phyloP scores from a whole-genome alignment of 1,140 invertebrate genomes.

The Spodoptera frugiperda region DNA sequence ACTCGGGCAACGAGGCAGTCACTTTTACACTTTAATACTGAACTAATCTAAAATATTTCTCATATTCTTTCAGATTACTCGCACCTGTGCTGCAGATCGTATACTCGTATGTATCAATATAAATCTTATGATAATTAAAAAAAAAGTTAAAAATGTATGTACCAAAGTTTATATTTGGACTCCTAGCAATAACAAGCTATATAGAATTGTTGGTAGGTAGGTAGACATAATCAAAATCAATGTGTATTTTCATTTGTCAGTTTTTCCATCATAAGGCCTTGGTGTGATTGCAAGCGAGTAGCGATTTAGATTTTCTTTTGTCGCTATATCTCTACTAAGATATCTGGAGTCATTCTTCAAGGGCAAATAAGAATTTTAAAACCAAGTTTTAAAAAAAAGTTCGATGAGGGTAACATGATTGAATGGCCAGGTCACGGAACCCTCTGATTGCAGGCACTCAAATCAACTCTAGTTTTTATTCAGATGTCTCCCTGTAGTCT shows the following conservation, averaged over 20 bases:
- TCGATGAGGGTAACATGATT: no score
- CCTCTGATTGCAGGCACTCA: no score
- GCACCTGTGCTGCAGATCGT: constrained; percentile 22
- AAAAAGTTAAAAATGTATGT: constrained; percentile 49
- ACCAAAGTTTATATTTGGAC: constrained; percentile 67
- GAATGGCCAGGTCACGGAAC: no score
- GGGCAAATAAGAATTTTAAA: no score
- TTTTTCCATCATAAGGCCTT: constrained; percentile 1
- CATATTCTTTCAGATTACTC: constrained; percentile 58
- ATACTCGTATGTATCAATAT: constrained; percentile 47
- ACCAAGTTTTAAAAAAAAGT: no score
- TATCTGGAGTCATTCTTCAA: no score
- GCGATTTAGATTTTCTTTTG: not conserved
- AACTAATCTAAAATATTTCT: no score
- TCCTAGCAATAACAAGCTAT: constrained; percentile 49
- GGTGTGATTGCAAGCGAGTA: constrained; percentile 24
- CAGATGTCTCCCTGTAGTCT: no score
- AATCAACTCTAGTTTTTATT: no score
- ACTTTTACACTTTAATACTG: no score
- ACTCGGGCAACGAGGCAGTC: no score
- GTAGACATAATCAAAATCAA: constrained; percentile 27
- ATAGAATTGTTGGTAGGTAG: constrained; percentile 40
- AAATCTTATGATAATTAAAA: constrained; percentile 44
- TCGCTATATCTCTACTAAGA: no score
- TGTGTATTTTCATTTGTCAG: constrained; percentile 2